Percentiles rank a stretch among this genome's conserved stretches.
These are phyloP conservation scores for Chrysolina haemoptera DNA, from an alignment of 2,888 invertebrate genomes.

Conservation along the genomic window DNA sequence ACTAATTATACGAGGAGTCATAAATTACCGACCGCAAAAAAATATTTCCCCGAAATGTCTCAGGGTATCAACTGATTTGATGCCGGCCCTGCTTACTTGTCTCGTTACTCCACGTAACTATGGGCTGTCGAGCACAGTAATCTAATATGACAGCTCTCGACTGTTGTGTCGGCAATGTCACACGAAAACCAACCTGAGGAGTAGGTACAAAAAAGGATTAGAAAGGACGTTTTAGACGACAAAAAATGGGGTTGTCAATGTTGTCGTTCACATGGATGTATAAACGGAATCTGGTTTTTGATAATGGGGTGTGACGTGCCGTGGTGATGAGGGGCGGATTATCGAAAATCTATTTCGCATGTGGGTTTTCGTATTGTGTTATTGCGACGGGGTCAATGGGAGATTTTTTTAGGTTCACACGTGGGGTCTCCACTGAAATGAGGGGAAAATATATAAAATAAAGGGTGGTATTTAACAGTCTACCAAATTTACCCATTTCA, in stretches of 20 bases:
- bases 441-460: too few species aligned
- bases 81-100: conserved; percentile 46
- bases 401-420: conserved; percentile 11
- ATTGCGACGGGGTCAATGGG: neutral
- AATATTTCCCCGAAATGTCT: neutral
- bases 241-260: conserved; percentile 30
- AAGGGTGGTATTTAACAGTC: too few species aligned
- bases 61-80: neutral
- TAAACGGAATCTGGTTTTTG: conserved; percentile 30
- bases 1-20: too few species aligned
- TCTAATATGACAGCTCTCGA: conserved; percentile 58
- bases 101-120: conserved; percentile 48
- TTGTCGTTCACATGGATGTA: conserved; percentile 29
- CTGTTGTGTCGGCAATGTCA: conserved; percentile 49
- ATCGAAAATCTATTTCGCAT: conserved; percentile 30
- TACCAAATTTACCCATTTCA: too few species aligned
- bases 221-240: conserved; percentile 24
- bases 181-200: conserved; percentile 45
- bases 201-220: conserved; percentile 38
- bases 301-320: conserved; percentile 29
- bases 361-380: conserved; percentile 14
- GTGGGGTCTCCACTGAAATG: neutral
- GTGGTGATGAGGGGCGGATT: conserved; percentile 27
- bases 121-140: conserved; percentile 51
- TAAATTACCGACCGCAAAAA: too few species aligned